Base-by-base conservation (phyloP, 1,140 invertebrate genomes). In the Drosophila nebulosa region DNA sequence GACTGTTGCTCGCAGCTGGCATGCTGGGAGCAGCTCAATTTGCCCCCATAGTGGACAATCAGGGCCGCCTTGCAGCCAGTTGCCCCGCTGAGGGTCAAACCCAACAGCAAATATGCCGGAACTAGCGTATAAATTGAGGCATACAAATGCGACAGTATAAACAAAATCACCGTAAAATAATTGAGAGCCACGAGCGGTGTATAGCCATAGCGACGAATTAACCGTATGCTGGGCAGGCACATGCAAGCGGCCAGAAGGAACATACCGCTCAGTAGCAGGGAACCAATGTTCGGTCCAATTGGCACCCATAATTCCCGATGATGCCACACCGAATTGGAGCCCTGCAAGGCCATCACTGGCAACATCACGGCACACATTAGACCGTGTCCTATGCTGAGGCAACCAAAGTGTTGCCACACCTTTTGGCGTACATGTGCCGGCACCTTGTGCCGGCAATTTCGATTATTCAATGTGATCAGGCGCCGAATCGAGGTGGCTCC, bases 401-500 rank as follows among this genome's bases (percentile, higher is more conserved):
- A 93, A 1, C 92, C 92, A 68, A 94, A 93, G 65, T 94, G 94
- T 0, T 92, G 91, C 21, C 91, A 80, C 9, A 93, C 93, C 14
- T 92, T 92, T 57, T 92, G 92, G 12, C 93, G 93, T 39, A 93
- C 92, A 50, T 93, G 93, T 21, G 92, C 80, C 3, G 92, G 91
- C 39, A 92, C 91, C 53, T 92, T 92, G 50, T 92, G 77, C 4
- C 93, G 92, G 27, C 92, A 91, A 21, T 92, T 89, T 16, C 94
- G 90, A 4, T 94, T 94, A n/a, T 91, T 91, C 3, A 94, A 92
- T 0, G 94, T 93, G 39, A 95, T 93, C 10, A 95, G 78, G 0
- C 94, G 92, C 7, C 94, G 90, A 1, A 95, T 94, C 4, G 94
- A 95, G 0, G 93, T 95, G 1, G 94, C 93, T 0, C 94, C 94